Conservation (phyloP, 2,797 vertebrate species). For the Poliocrania exsul region DNA sequence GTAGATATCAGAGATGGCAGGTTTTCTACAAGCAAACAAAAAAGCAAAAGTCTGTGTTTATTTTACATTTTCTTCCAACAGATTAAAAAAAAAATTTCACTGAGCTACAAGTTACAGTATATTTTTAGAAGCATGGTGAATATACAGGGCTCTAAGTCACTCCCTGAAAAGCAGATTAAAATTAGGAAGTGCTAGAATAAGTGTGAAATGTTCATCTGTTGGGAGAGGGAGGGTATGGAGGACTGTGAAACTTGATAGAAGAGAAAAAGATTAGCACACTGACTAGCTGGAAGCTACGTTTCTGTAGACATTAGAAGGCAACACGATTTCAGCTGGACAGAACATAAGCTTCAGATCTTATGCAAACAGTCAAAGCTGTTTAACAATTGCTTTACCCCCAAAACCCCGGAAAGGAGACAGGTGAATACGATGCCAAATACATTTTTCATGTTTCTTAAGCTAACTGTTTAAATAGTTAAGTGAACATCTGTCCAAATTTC, state of each 20-base stretch:
- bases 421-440: conserved; percentile 65
- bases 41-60: not conserved
- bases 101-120: not conserved
- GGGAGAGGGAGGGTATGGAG: not conserved
- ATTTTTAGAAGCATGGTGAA: conserved; percentile 24
- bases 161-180: conserved; percentile 45
- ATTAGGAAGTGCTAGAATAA: conserved; percentile 50
- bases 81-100: not conserved
- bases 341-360: conserved; percentile 72
- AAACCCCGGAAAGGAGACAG: conserved; percentile 57
- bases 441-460: conserved; percentile 78
- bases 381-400: conserved; percentile 47
- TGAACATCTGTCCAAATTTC: conserved; percentile 80
- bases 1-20: not conserved
- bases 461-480: conserved; percentile 82
- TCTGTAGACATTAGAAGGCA: conserved; percentile 64
- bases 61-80: not conserved
- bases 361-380: conserved; percentile 71
- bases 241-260: conserved; percentile 51
- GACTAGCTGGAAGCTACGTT: conserved; percentile 42
- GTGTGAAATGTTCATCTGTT: conserved; percentile 52
- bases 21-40: not conserved
- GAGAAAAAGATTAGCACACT: conserved; percentile 33
- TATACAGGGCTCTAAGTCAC: not conserved
- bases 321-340: conserved; percentile 62